A percentile compares a stretch with the other conserved stretches of the same genome.
These are phyloP conservation scores for Drosophila quinaria DNA, from an alignment of 2,888 invertebrate species.

Conservation along the genomic window DNA sequence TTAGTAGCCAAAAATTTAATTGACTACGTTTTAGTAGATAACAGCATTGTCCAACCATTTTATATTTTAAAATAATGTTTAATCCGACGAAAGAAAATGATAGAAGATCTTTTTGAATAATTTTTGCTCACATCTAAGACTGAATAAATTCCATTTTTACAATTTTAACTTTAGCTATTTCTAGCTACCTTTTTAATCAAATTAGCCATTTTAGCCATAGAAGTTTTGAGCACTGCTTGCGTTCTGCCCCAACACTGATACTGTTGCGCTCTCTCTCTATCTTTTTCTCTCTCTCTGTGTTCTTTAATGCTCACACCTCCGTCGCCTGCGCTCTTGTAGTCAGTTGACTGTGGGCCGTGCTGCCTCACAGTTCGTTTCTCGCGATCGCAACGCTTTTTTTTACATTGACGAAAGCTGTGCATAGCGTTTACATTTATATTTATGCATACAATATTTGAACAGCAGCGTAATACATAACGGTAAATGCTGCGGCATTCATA, in stretches of 20 bases:
- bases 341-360: constrained; percentile 72
- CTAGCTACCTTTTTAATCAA: no score
- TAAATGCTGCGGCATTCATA: constrained; percentile 56
- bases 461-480: constrained; percentile 62
- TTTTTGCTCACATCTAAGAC: no score
- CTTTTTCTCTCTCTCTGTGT: constrained; percentile 27
- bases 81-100: no score
- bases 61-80: no score
- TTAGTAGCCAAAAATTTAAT: no score
- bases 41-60: no score
- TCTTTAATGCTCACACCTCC: constrained; percentile 43
- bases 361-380: constrained; percentile 60
- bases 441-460: constrained; percentile 28
- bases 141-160: no score
- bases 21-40: no score
- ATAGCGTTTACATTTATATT: constrained; percentile 37
- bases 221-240: no score
- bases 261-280: constrained; percentile 1
- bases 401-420: constrained; percentile 27
- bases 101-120: no score
- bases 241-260: not conserved
- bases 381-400: constrained; percentile 55
- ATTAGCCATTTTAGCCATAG: no score
- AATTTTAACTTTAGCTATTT: no score
- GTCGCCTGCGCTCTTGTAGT: constrained; percentile 41